Base-by-base conservation (phyloP, 1,140 invertebrate genomes). In the Zaprionus gabonicus region DNA sequence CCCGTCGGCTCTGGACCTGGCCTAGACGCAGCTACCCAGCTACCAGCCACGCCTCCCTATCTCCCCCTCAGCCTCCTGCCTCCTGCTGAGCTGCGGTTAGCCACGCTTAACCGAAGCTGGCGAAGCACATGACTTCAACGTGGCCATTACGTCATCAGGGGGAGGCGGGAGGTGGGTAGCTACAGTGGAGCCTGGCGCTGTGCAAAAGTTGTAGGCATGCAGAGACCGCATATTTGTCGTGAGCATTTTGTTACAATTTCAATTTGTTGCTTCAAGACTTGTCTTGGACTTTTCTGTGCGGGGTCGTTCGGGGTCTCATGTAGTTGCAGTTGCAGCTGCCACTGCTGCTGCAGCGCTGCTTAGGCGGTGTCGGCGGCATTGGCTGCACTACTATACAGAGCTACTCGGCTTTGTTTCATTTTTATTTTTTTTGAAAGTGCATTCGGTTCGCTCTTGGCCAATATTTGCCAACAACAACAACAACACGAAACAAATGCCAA, bases 201-300 rank as follows among this genome's bases (percentile, higher is more conserved):
- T 34, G 36, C 38, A 69, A 69, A 49, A 56, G 66, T 51, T 64
- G 72, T 57, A 70, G 36, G 36, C 71, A 68, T 69, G 49, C 72
- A 51, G 59, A 41, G 51, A 76, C 73, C 68, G 73, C 73, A 75
- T 75, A 75, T 70, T 75, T 75, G 72, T 75, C 72, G 72, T 75
- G 72, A 75, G 72, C 72, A 75, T 75, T 75, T 75, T 75, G 72
- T 75, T 75, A 75, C 72, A 75, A 75, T 75, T 75, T 75, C 72
- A 75, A 75, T 75, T 70, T 75, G 71, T 69, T 74, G 66, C 72
- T 63, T 28, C 58, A 70, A 75, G 72, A 63, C 66, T 75, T 75
- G 72, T 57, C 71, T 69, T 38, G 38, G 58, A 56, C 57, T 73
- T 51, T 36, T 46, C 41, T 67, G 31, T 34, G 49, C 20, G 71